Base-by-base conservation (phyloP, 2,113 vertebrate species). In the Hassar affinis region DNA sequence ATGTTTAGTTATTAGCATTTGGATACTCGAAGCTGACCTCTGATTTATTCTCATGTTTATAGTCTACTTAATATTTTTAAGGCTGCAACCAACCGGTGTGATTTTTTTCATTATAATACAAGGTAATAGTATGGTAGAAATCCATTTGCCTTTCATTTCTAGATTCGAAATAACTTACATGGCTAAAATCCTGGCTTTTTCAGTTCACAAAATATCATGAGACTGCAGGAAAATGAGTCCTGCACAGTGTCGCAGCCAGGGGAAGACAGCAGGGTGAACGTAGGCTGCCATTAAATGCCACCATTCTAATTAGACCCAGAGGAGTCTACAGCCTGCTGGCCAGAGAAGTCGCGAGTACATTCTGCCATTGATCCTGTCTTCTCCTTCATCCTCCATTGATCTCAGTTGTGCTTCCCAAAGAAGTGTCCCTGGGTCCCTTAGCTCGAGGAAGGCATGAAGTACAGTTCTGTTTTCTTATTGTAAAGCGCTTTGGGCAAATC, bases 301-400 rank as follows among this genome's bases (percentile, higher is more conserved):
- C 54, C 52, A 6, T 52, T 79, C 69, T 88, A 90, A 88, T 87
- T 84, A 80, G 86, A 79, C 85, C 78, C 83, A 42, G 75, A 25
- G 78, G 86, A 76, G 57, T 57, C 64, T 11, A 47, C 33, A 79
- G 59, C 69, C 80, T 57, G 54, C 54, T 57, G 78, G 82, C 59
- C 72, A 69, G 68, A 78, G 59, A 56, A 79, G 45, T 49, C 85
- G 68, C 62, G 75, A 89, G 69, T 14, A 79, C 89, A 89, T 91
- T 89, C 83, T 82, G 89, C 86, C 86, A 66, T 85, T 68, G 83
- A 87, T 33, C 79, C 84, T 75, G 15, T 18, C 57, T 30, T 82
- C 84, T 80, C 89, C 88, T 92, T 92, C 90, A 93, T 91, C 87
- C 91, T 88, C 86, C 88, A 91, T 92, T 91, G 92, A 93, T 92